Evolutionary conservation across 2,797 vertebrate species (phyloP).

Genomic region (Rhinoraja longicauda): DNA sequence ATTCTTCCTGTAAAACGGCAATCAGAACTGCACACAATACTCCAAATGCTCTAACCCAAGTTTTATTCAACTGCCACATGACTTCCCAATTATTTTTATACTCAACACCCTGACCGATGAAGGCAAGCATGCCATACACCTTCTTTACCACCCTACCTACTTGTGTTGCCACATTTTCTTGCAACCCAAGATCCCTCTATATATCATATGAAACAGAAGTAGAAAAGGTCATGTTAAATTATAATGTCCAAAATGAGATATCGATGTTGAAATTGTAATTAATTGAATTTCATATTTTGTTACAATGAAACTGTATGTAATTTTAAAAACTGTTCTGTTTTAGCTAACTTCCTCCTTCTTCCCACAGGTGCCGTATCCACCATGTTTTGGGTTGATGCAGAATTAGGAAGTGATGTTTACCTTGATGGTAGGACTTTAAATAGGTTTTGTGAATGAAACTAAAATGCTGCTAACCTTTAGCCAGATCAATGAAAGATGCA

Average conservation of each 20-base stretch:
- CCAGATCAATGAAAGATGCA: background rate
- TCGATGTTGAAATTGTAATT: background rate
- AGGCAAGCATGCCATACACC: too few relatives aligned
- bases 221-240: conserved; percentile 27
- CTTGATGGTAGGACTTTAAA: conserved; percentile 77
- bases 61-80: too few relatives aligned
- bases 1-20: too few relatives aligned
- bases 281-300: conserved; percentile 43
- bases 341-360: conserved; percentile 35
- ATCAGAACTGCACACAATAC: too few relatives aligned
- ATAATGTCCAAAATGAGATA: conserved; percentile 61
- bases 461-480: background rate
- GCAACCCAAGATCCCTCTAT: too few relatives aligned
- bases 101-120: too few relatives aligned
- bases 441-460: background rate
- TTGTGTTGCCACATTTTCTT: too few relatives aligned
- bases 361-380: conserved; percentile 83
- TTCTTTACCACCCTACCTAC: too few relatives aligned
- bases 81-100: too few relatives aligned
- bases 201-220: background rate
- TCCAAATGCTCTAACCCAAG: too few relatives aligned
- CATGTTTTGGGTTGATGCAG: conserved; percentile 97
- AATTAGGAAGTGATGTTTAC: conserved; percentile 92
- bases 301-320: conserved; percentile 42
- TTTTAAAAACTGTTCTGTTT: conserved; percentile 35